Evolutionary conservation across 1,140 invertebrate species (phyloP).

Genomic region (Meloidogyne chitwoodi): DNA sequence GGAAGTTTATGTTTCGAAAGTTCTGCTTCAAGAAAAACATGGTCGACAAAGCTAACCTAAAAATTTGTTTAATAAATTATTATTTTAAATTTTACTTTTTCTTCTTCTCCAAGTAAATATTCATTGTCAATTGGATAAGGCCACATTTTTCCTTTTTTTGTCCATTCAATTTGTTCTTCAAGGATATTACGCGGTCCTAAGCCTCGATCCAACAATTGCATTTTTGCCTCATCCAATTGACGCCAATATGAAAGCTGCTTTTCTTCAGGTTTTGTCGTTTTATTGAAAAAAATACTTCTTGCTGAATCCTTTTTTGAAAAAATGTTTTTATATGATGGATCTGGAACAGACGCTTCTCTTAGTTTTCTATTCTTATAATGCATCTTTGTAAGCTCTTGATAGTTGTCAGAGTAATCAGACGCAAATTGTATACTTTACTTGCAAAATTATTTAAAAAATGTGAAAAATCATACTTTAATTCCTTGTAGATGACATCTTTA

Average conservation of each 20-base stretch:
- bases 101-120: conserved; percentile 59
- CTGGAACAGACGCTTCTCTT: neutral
- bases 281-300: neutral
- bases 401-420: neutral
- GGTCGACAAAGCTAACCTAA: conserved; percentile 77
- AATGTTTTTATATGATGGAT: neutral
- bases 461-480: neutral
- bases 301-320: neutral
- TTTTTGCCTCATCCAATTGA: neutral
- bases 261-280: neutral
- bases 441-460: neutral
- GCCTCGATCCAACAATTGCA: conserved; percentile 15
- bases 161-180: conserved; percentile 86
- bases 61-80: conserved; percentile 14
- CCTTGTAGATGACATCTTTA: neutral
- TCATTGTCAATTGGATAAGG: conserved; percentile 96
- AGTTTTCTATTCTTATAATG: neutral
- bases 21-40: conserved; percentile 83
- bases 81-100: conserved; percentile 20
- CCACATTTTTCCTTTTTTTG: conserved; percentile 88
- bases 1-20: conserved; percentile 66
- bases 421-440: neutral
- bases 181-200: conserved; percentile 75
- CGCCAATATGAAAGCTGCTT: neutral
- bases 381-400: neutral